Evolutionary conservation across 2,113 vertebrate genomes (phyloP).

Genomic region (Heliornis fulica): DNA sequence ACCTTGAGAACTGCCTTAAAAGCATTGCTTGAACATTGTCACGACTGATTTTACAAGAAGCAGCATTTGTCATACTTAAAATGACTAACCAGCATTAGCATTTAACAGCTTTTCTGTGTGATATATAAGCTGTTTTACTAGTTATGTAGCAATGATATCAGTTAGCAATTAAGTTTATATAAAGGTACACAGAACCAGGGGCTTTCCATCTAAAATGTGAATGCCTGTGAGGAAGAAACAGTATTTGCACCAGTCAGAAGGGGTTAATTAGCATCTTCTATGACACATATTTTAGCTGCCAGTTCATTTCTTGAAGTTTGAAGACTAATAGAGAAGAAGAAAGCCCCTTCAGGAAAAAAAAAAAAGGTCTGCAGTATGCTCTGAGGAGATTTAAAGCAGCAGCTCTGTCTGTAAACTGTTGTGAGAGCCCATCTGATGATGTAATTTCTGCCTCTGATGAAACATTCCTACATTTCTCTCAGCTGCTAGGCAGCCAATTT

Average conservation of each 20-base stretch:
- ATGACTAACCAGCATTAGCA: background rate
- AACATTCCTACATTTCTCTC: background rate
- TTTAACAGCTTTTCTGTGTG: background rate
- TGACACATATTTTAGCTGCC: background rate
- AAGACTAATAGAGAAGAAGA: background rate
- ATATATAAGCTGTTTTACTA: background rate
- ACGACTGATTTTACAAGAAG: background rate
- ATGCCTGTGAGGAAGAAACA: background rate
- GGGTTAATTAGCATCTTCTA: background rate
- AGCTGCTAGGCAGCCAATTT: background rate
- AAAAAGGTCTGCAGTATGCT: background rate
- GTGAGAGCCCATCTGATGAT: background rate
- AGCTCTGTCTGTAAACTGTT: background rate
- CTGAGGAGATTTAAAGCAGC: background rate
- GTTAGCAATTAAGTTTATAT: background rate
- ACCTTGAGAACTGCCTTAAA: background rate
- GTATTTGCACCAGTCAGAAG: background rate
- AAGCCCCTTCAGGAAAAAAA: background rate
- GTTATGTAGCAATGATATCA: background rate
- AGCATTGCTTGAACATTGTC: background rate
- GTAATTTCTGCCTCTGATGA: background rate
- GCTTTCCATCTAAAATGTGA: background rate
- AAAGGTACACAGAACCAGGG: background rate
- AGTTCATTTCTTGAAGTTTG: background rate
- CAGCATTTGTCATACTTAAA: background rate